phyloP scores from a whole-genome alignment of 1,140 invertebrate genomes.

The Anthonomus grandis region DNA sequence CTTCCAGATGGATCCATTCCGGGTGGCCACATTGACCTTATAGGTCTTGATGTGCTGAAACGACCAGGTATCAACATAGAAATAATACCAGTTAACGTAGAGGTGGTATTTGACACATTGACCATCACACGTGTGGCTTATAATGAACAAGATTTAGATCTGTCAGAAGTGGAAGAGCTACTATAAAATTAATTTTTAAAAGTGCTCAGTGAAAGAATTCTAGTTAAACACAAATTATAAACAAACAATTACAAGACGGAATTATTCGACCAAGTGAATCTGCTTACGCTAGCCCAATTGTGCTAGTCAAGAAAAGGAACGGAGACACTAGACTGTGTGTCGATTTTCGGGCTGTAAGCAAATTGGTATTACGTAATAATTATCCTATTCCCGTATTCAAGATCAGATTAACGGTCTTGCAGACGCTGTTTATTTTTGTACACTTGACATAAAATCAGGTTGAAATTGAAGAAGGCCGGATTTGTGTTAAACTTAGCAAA shows the following conservation, averaged over 20 bases:
- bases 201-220: conserved; percentile 2
- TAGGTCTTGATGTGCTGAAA: not conserved
- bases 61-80: not conserved
- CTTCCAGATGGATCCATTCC: too few species aligned
- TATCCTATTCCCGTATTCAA: conserved; percentile 45
- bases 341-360: conserved; percentile 2
- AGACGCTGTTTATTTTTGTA: conserved; percentile 28
- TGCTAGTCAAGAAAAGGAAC: conserved; percentile 1
- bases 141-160: not conserved
- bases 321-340: not conserved
- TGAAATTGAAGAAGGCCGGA: conserved; percentile 30
- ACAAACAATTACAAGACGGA: not conserved
- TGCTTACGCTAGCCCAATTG: too few species aligned
- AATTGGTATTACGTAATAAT: conserved; percentile 36
- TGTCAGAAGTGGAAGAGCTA: not conserved
- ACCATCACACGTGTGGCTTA: not conserved
- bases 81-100: too few species aligned
- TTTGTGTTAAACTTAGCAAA: too few species aligned
- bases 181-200: too few species aligned
- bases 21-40: too few species aligned
- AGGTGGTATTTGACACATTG: not conserved
- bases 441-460: conserved; percentile 29
- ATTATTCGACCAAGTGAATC: not conserved
- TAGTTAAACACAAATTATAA: not conserved
- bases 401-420: conserved; percentile 38